Evolutionary conservation across 2,113 vertebrate species (phyloP).

Genomic region (Mobula birostris): DNA sequence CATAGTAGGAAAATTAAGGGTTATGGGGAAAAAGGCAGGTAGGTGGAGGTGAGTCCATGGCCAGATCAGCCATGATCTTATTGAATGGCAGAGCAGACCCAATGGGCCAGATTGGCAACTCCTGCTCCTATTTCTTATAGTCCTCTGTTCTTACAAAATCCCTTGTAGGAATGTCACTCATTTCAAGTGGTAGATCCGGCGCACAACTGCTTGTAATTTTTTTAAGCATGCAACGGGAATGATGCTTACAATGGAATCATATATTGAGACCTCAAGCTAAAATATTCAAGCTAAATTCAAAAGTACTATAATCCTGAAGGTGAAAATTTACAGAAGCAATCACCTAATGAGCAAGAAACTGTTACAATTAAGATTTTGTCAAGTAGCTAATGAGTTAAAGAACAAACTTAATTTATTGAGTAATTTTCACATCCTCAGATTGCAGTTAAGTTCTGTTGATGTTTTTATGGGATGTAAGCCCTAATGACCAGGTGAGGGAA

Average conservation of each 20-base stretch:
- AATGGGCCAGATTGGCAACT: too few species aligned
- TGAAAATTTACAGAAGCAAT: not conserved
- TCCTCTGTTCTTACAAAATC: too few species aligned
- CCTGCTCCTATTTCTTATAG: too few species aligned
- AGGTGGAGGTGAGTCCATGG: too few species aligned
- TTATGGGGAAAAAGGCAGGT: too few species aligned
- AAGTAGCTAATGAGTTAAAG: not conserved
- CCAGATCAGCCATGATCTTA: too few species aligned
- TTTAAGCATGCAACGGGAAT: not conserved
- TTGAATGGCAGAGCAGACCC: too few species aligned
- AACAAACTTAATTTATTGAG: not conserved
- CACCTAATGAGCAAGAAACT: not conserved
- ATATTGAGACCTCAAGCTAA: not conserved
- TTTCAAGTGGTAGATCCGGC: not conserved
- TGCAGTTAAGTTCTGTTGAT: too few species aligned
- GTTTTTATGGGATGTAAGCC: too few species aligned
- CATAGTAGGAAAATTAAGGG: too few species aligned
- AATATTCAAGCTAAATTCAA: not conserved
- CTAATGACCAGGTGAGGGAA: too few species aligned
- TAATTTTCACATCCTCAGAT: too few species aligned
- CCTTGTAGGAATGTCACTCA: not conserved
- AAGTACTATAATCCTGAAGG: not conserved
- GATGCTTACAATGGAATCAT: not conserved
- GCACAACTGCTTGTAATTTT: not conserved
- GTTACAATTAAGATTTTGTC: not conserved